Evolutionary conservation across 2,113 vertebrate species (phyloP), one percentile per base, ranked within the genome.

Genomic region (Ciconia maguari): DNA sequence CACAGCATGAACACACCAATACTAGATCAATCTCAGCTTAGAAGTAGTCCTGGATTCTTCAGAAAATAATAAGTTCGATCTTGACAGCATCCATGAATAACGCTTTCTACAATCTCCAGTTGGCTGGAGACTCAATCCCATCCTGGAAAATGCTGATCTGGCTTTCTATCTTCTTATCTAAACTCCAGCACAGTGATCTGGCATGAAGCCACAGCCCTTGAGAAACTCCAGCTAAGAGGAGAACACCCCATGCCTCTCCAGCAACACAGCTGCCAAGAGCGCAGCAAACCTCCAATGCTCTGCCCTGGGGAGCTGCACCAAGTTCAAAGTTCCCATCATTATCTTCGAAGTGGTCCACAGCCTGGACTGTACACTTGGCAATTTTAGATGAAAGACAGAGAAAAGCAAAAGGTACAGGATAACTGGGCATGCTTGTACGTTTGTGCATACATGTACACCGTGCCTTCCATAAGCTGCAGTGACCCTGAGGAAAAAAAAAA

Each of bases 101-200:
- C 0, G 0, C 3, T 57, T 85, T 30, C 46, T 77, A 55, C 14
- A 62, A 42, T 20, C 42, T 83, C 58, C 55, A 71, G 25, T 3
- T 83, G 62, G 68, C 76, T 64, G 57, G 16, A 90, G 32, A 88
- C 38, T 61, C 49, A 51, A 32, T 64, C 60, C 82, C 55, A 74
- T 42, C 27, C 26, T 7, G 8, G 55, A 49, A 90, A 86, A 81
- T 19, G 52, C 83, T 94, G 61, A 92, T 51, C 55, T 94, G 48
- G 48, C n/a, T 92, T 92, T 88, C 17, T 32, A 32, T 78, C 22
- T 87, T 82, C 61, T 76, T 87, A 65, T 83, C 79, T 83, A 34
- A 74, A 64, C 27, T 88, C 69, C 46, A 90, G 46, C 32, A 86
- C 29, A 34, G 29, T 65, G 51, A 89, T 55, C 55, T 83, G 93